Base-by-base conservation (phyloP, 2,888 invertebrate genomes). In the Psylliodes chrysocephalus region DNA sequence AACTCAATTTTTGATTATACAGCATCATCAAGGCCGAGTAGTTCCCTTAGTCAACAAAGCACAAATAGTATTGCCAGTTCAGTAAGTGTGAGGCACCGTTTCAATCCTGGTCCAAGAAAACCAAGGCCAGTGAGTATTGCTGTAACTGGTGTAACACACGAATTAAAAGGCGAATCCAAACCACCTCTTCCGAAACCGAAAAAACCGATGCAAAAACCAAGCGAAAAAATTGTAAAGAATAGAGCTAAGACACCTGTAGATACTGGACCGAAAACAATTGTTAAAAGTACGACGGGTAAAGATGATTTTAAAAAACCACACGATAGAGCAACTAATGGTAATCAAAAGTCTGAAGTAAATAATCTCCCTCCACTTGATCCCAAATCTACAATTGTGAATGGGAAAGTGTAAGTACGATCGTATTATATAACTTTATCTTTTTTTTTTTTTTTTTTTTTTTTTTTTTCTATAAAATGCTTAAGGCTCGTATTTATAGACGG, bases 61-160 rank as follows among this genome's bases (percentile, higher is more conserved):
- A 87, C 87, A 79, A 86, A 85, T 78, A 87, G 89, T 77, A 85
- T 87, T 68, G 83, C 86, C 42, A 86, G 86, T 73, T 82, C 85
- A 62, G 81, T 82, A 62, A 84, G 66, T 25, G 83, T 87, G 68
- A 86, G 90, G 76, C 85, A 89, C 76, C 86, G 86, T 75, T 87
- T 86, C 78, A 84, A 86, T 77, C 86, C 86, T 73, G 86, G 85
- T 75, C 85, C 88, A 64, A 88, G 89, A 80, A 90, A 89, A 82
- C 93, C 90, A 77, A 88, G 93, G 69, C 93, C 93, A 73, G 89
- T 89, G 76, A 92, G 92, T 83, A 93, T 93, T 81, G 92, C 92
- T 73, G 91, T 93, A 78, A 94, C 94, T 60, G 93, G 93, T 71
- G 90, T 94, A 77, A 89, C 91, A 72, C 74, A 71, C 47, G 75